Conservation (phyloP, 2,113 vertebrate genomes). For the Crotalus viridis region DNA sequence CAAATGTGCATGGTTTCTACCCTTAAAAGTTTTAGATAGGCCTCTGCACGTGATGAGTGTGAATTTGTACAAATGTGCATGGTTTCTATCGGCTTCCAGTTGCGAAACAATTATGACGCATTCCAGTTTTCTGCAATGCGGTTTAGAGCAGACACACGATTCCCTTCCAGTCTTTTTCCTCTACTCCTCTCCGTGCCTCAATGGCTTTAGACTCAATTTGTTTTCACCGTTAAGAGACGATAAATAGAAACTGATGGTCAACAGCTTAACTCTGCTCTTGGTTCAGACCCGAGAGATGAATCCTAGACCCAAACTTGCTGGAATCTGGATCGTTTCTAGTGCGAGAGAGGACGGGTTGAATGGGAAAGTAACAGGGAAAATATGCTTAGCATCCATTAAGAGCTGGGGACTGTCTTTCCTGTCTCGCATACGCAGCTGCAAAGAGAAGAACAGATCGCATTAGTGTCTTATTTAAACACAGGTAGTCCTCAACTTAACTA, state of each 20-base stretch:
- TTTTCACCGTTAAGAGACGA: constrained; percentile 37
- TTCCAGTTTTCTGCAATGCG: constrained; percentile 53
- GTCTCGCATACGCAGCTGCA: constrained; percentile 90
- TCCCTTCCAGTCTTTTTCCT: constrained; percentile 2
- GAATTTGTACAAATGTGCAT: constrained; percentile 33
- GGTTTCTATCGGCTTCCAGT: constrained; percentile 38
- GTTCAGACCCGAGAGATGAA: constrained; percentile 92
- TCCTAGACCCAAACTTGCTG: constrained; percentile 86
- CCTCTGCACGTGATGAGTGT: constrained; percentile 28
- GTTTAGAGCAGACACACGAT: constrained; percentile 34
- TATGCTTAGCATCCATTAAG: constrained; percentile 97
- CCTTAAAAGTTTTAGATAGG: background rate
- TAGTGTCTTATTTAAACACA: background rate
- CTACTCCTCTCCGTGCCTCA: constrained; percentile 2
- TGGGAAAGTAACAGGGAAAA: constrained; percentile 95
- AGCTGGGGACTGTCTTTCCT: constrained; percentile 92
- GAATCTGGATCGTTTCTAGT: constrained; percentile 97
- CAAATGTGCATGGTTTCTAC: constrained; percentile 36
- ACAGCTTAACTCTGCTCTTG: constrained; percentile 19
- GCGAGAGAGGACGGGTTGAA: constrained; percentile 94
- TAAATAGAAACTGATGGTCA: constrained; percentile 43
- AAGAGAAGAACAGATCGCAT: constrained; percentile 36
- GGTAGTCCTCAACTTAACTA: background rate
- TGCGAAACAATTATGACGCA: constrained; percentile 28
- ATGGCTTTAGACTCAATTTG: constrained; percentile 47